Evolutionary conservation across 2,113 vertebrate species (phyloP).

Genomic region (Platanista minor): DNA sequence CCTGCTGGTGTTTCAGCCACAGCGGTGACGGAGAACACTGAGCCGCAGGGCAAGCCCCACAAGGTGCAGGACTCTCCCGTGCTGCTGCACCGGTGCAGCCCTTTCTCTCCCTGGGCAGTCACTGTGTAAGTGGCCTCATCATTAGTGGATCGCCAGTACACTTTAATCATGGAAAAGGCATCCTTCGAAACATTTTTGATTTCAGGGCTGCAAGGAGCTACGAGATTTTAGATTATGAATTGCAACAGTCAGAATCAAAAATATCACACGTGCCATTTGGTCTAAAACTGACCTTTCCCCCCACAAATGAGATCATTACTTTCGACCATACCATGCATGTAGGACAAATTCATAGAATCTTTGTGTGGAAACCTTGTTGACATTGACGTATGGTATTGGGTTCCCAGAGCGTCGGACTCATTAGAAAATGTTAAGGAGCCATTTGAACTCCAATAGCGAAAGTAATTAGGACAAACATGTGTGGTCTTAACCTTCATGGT

Average conservation of each 20-base stretch:
- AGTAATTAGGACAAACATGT: not conserved
- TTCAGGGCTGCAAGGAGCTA: slow-evolving; percentile 93
- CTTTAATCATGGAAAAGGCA: slow-evolving; percentile 75
- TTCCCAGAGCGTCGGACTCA: not conserved
- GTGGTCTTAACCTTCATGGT: not conserved
- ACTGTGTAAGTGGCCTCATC: slow-evolving; percentile 83
- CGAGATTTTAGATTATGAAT: slow-evolving; percentile 52
- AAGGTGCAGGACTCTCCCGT: slow-evolving; percentile 81
- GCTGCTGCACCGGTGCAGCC: slow-evolving; percentile 81
- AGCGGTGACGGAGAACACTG: slow-evolving; percentile 84
- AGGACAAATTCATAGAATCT: not conserved
- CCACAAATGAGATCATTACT: not conserved
- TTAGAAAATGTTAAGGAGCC: not conserved
- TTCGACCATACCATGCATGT: not conserved
- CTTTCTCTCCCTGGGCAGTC: slow-evolving; percentile 79
- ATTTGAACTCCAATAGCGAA: not conserved
- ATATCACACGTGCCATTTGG: not conserved
- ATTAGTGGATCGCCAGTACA: slow-evolving; percentile 84
- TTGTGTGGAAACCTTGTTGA: not conserved
- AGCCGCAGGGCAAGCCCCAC: slow-evolving; percentile 86
- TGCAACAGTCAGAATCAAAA: not conserved
- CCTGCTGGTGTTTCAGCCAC: slow-evolving; percentile 84
- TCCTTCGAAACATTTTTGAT: slow-evolving; percentile 86
- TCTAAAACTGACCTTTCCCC: not conserved
- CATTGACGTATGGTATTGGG: not conserved